A percentile compares a stretch with the other conserved stretches of the same genome.
Evolutionary conservation across 37 sponge, comb jelly and placozoan species (phyloP).

Genomic region (Mnemiopsis leidyi): DNA sequence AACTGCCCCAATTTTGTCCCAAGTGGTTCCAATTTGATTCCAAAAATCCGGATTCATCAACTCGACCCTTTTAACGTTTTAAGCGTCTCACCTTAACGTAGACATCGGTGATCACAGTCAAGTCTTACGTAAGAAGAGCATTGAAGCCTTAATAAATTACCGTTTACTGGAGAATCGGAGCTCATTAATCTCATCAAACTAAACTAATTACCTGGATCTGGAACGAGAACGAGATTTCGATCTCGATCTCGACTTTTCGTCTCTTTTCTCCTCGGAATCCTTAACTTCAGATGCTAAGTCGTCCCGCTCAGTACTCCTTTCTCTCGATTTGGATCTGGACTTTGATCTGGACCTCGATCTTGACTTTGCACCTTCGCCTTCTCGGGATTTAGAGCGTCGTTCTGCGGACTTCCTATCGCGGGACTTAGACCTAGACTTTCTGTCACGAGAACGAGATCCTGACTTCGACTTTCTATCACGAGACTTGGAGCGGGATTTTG

Average conservation of each 20-base stretch:
- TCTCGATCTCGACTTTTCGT: not conserved
- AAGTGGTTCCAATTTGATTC: no score
- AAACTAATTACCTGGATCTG: not conserved
- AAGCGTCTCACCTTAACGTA: no score
- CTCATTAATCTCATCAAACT: no score
- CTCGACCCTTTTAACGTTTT: no score
- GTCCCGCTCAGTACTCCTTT: not conserved
- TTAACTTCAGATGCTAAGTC: not conserved
- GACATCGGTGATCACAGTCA: no score
- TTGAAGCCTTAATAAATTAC: no score
- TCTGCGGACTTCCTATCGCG: not conserved
- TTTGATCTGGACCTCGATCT: conserved; percentile 4
- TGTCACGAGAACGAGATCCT: not conserved
- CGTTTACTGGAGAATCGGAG: no score
- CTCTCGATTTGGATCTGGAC: not conserved
- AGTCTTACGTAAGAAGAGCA: no score
- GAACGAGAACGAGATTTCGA: not conserved
- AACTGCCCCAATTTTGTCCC: no score
- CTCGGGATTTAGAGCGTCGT: not conserved
- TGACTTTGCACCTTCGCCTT: not conserved
- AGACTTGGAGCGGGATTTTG: not conserved
- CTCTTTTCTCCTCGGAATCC: not conserved
- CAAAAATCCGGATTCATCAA: no score
- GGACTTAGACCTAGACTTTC: conserved; percentile 20
- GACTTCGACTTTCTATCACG: not conserved